Base-by-base conservation (phyloP, 2,888 invertebrate species). In the Aporophyla lueneburgensis region DNA sequence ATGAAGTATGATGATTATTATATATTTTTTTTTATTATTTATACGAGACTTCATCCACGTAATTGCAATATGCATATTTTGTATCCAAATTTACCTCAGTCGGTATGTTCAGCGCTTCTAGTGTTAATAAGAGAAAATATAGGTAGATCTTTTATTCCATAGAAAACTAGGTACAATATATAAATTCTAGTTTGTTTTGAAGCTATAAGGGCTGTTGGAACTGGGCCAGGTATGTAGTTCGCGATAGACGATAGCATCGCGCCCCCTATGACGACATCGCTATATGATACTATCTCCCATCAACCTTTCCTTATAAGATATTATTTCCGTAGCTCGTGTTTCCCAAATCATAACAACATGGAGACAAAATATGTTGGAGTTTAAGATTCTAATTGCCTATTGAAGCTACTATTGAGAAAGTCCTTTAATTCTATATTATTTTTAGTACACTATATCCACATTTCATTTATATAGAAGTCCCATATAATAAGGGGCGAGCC, bases 151-250 rank as follows among this genome's bases (percentile, higher is more conserved):
- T 59, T 51, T n/a, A 1, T 53, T 69, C 6, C 14, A 43, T 14
- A n/a, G 33, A 16, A 14, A 7, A 68, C 12, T 24, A 54, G 33
- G 12, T 19, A 65, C 12, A 14, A 33, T 46, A 21, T 21, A 53
- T 2, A 54, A 68, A 69, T 53, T 24, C 21, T 12, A 49, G 14
- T 56, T 58, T 51, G 2, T 33, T 51, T 58, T 33, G 6, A 5
- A 49, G 14, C 14, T 46, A 1, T 51, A 43, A 71, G 62, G 70
- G 59, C 46, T 62, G 40, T 66, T 79, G 80, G 66, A 68, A 63
- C 54, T 63, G 14, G 14, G 73, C 66, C 67, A 74, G 66, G 51
- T 58, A 56, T 49, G 54, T 51, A 58, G 16, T 33, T 19, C 24
- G 54, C 21, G 54, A 76, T 54, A 54, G 19, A 46, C 24, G 51